These are phyloP conservation scores for Aurelia aurita DNA, from an alignment of 30 jellyfish, hydroid and myxozoan genomes.

Conservation along the genomic window DNA sequence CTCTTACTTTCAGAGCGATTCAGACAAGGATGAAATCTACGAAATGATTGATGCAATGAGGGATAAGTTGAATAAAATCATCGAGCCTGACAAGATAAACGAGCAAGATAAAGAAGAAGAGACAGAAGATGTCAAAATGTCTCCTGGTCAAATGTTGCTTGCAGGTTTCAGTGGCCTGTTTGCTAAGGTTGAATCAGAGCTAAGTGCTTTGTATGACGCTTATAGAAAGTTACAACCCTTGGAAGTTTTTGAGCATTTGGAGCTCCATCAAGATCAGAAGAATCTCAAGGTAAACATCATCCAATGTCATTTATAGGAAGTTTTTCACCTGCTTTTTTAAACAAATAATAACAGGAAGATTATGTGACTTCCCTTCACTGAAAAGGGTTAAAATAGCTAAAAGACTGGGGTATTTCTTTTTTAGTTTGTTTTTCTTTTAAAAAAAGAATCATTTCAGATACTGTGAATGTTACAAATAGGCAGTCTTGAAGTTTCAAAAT, in stretches of 20 bases:
- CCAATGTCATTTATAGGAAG: not conserved
- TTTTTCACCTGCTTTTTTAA: too few species aligned
- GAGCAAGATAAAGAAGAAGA: constrained; percentile 22
- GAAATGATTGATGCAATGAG: constrained; percentile 21
- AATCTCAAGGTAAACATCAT: constrained; percentile 43
- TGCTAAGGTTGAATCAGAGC: constrained; percentile 78
- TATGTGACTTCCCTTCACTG: too few species aligned
- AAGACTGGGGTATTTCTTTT: too few species aligned
- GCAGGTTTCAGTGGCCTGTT: constrained; percentile 92
- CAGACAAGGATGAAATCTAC: constrained; percentile 10
- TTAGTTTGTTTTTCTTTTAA: too few species aligned
- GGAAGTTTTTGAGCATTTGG: constrained; percentile 52
- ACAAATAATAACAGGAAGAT: too few species aligned
- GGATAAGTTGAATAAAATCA: constrained; percentile 2
- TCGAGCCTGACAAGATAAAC: constrained; percentile 15
- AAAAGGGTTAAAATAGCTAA: too few species aligned
- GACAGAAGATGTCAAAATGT: constrained; percentile 32
- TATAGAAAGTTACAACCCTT: constrained; percentile 55
- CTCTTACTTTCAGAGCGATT: too few species aligned
- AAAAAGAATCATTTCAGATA: too few species aligned
- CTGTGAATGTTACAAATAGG: too few species aligned
- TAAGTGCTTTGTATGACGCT: constrained; percentile 72
- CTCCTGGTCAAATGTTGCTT: constrained; percentile 91
- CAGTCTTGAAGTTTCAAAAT: too few species aligned
- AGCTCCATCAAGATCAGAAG: constrained; percentile 79